phyloP scores from a whole-genome alignment of 2,888 invertebrate genomes.

The Serrognathus titanus region DNA sequence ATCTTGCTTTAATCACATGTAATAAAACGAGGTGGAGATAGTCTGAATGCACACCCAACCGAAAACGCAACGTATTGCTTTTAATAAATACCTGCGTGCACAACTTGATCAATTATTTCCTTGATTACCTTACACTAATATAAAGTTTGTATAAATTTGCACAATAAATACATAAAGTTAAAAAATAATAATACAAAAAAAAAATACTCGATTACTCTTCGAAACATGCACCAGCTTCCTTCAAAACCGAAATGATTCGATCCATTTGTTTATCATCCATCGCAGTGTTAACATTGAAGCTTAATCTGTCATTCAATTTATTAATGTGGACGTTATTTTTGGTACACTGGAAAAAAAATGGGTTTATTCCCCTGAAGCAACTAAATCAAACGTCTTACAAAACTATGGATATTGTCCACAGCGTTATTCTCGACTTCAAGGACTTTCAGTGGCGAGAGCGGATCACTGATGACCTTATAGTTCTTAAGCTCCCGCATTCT shows the following conservation, averaged over 20 bases:
- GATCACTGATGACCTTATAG: conserved; percentile 39
- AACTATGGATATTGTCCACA: conserved; percentile 18
- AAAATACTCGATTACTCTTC: too few species aligned
- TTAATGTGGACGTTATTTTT: conserved; percentile 37
- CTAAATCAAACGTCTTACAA: background rate
- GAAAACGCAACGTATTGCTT: too few species aligned
- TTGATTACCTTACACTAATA: too few species aligned
- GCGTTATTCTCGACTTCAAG: conserved; percentile 12
- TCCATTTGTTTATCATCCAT: conserved; percentile 29
- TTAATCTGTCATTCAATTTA: conserved; percentile 31
- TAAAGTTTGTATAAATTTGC: too few species aligned
- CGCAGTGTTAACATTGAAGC: conserved; percentile 37
- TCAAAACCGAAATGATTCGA: conserved; percentile 31
- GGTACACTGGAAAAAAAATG: conserved; percentile 27
- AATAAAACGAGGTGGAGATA: too few species aligned
- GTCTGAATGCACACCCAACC: too few species aligned
- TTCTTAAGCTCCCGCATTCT: conserved; percentile 43
- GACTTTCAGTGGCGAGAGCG: conserved; percentile 38
- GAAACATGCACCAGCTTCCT: conserved; percentile 21
- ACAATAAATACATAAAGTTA: too few species aligned
- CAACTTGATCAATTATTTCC: too few species aligned
- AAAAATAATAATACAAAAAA: too few species aligned
- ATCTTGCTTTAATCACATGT: too few species aligned
- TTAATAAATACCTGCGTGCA: too few species aligned
- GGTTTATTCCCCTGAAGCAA: too few species aligned